Percentiles rank a stretch among this genome's conserved stretches.
Conservation (phyloP, 2,888 invertebrate species). For the Caprella mutica region DNA sequence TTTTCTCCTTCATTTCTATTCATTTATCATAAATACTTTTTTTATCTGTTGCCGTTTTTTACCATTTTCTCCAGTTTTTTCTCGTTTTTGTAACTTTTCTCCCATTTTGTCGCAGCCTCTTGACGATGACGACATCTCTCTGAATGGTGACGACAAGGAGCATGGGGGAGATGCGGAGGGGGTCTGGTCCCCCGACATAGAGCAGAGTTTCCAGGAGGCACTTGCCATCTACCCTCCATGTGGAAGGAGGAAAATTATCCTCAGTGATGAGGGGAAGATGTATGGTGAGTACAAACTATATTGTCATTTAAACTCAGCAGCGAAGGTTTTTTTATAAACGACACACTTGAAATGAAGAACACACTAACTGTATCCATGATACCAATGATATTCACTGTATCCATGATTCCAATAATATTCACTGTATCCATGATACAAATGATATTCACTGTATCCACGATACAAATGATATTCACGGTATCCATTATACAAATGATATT, state of each 20-base stretch:
- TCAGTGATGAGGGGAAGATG: constrained; percentile 99
- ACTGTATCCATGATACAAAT: too few species aligned
- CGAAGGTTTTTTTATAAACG: too few species aligned
- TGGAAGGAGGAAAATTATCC: constrained; percentile 96
- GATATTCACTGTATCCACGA: too few species aligned
- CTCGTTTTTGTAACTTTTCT: background rate
- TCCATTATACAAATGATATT: too few species aligned
- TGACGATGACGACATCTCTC: constrained; percentile 29
- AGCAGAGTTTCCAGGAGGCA: constrained; percentile 99
- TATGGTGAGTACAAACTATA: constrained; percentile 83
- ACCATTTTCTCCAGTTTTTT: background rate
- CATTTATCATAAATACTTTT: background rate
- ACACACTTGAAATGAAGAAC: too few species aligned
- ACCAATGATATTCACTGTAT: too few species aligned
- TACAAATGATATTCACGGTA: too few species aligned
- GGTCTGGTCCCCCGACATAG: constrained; percentile 99
- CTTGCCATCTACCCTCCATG: constrained; percentile 99
- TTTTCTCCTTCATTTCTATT: background rate
- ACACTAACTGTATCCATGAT: too few species aligned
- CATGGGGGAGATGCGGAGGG: constrained; percentile 98
- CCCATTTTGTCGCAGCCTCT: constrained; percentile 11
- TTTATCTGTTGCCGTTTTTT: background rate
- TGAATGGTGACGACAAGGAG: constrained; percentile 65
- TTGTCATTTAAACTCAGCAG: too few species aligned
- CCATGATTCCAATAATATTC: too few species aligned